Conservation (phyloP, 2,797 vertebrate species). For the Coracias cyanogaster region DNA sequence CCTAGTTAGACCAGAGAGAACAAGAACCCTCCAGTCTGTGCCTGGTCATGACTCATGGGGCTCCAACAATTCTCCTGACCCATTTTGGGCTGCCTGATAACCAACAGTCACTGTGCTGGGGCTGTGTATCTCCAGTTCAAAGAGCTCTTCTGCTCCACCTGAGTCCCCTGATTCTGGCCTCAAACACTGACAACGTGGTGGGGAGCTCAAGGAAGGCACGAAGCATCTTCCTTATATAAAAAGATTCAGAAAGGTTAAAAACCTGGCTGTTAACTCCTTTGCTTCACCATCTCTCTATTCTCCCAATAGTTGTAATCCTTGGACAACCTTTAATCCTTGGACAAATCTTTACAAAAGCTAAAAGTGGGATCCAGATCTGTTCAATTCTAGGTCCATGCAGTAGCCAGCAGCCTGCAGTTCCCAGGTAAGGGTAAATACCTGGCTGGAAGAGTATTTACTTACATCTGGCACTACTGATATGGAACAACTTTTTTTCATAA, state of each 20-base stretch:
- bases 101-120: fast-evolving
- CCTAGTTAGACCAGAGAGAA: not conserved
- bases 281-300: not conserved
- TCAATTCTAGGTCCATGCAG: not conserved
- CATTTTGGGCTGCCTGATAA: not conserved
- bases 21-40: not conserved
- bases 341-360: not conserved
- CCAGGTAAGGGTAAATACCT: not conserved
- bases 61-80: not conserved
- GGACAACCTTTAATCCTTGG: not conserved
- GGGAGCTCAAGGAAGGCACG: not conserved
- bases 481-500: not conserved
- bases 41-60: not conserved
- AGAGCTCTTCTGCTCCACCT: not conserved
- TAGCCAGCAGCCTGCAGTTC: not conserved
- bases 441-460: slow-evolving; percentile 20
- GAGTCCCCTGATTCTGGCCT: not conserved
- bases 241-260: not conserved
- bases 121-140: not conserved
- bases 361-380: not conserved
- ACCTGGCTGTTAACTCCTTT: not conserved
- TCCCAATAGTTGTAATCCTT: not conserved
- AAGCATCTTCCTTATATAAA: not conserved
- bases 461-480: not conserved
- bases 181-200: not conserved